phyloP scores from a whole-genome alignment of 2,888 invertebrate species.

The Hydriomena furcata region DNA sequence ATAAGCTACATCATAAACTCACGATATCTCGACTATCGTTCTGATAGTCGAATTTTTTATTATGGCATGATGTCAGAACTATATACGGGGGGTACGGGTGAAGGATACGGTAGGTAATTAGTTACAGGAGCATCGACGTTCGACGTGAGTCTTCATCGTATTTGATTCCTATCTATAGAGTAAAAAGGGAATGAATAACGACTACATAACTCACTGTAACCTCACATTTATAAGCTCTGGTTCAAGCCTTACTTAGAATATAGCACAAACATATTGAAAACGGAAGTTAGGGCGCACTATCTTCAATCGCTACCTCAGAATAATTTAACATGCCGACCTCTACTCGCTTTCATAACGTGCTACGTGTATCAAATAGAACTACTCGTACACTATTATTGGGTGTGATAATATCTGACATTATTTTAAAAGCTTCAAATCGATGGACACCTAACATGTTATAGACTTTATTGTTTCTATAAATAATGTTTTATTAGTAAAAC shows the following conservation, averaged over 20 bases:
- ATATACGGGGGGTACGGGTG: no score
- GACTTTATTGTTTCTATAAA: no score
- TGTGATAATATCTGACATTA: constrained; percentile 44
- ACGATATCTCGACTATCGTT: no score
- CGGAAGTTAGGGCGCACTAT: constrained; percentile 40
- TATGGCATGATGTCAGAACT: no score
- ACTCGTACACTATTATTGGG: constrained; percentile 24
- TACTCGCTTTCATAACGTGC: constrained; percentile 43
- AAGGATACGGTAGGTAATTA: no score
- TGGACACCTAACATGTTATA: constrained; percentile 7
- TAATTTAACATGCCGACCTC: constrained; percentile 45
- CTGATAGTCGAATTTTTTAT: no score
- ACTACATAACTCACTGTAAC: constrained; percentile 15
- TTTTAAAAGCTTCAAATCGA: constrained; percentile 27
- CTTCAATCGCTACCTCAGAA: constrained; percentile 44
- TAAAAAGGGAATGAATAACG: constrained; percentile 6
- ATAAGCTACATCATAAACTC: no score
- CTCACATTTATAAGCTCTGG: constrained; percentile 18
- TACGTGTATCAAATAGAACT: constrained; percentile 42
- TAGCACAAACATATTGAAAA: constrained; percentile 36
- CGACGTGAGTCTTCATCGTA: background rate
- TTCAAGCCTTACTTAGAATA: constrained; percentile 21
- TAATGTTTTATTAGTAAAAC: no score
- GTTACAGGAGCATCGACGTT: no score
- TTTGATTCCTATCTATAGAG: background rate